phyloP scores from a whole-genome alignment of 2,797 vertebrate genomes.

The Spondyliosoma cantharus region DNA sequence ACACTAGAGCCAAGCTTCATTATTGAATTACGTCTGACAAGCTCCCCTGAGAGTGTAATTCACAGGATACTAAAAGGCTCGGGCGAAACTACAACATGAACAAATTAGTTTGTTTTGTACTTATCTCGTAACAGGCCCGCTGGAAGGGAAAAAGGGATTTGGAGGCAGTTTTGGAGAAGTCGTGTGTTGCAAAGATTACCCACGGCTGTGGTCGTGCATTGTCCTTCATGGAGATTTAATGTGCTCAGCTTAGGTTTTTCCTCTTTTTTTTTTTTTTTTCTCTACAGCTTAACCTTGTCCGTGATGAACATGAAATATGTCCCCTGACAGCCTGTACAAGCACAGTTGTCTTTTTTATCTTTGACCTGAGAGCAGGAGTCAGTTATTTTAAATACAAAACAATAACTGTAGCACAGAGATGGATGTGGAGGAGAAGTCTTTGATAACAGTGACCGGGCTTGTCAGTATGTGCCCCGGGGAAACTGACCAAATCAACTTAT shows the following conservation, averaged over 20 bases:
- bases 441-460: constrained; percentile 8
- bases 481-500: constrained; percentile 6
- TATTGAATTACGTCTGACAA: constrained; percentile 79
- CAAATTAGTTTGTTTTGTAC: constrained; percentile 78
- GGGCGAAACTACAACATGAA: constrained; percentile 64
- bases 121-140: constrained; percentile 54
- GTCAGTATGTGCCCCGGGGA: constrained; percentile 6
- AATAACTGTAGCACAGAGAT: not conserved
- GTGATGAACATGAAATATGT: constrained; percentile 30
- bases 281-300: constrained; percentile 32
- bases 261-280: constrained; percentile 24
- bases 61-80: constrained; percentile 73
- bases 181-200: constrained; percentile 62
- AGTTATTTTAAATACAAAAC: constrained; percentile 6
- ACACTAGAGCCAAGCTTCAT: constrained; percentile 78
- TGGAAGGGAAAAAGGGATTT: constrained; percentile 60
- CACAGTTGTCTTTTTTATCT: constrained; percentile 13
- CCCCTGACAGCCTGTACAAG: not conserved
- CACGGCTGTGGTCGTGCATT: constrained; percentile 30
- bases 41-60: constrained; percentile 72
- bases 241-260: constrained; percentile 48
- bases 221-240: constrained; percentile 69
- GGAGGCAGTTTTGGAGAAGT: constrained; percentile 55
- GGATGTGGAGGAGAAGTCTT: constrained; percentile 5
- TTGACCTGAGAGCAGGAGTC: constrained; percentile 12